Base-by-base conservation (phyloP, 2,888 invertebrate species). In the Metalampra italica region DNA sequence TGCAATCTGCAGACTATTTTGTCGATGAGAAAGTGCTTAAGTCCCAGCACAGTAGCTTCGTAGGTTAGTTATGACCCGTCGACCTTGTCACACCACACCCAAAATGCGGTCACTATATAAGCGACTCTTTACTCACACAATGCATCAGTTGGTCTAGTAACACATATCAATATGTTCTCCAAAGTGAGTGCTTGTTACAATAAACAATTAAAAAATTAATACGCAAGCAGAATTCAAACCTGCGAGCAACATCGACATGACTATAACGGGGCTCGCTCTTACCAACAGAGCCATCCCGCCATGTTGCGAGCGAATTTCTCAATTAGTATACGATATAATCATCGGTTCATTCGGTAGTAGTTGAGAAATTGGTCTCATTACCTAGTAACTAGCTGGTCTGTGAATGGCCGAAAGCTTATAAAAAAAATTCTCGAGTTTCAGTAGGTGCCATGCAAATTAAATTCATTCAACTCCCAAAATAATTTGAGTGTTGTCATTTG, bases 41-140 rank as follows among this genome's bases (percentile, higher is more conserved):
- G 22, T 11, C 29, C 30, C 36, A 22, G 12, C 37, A 34, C 45
- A 59, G 64, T 54, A 55, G 64, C 67, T 66, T 66, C 67, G 66
- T 32, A 43, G 32, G 13, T 45, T 50, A 39, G 13, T 47, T 50
- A 47, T 75, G 78, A 82, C 83, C 78, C 69, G 82, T 70, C 68
- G 74, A 75, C 83, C 83, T 83, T 76, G 82, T 71, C 71, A 56
- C 75, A 58, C 75, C 71, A 56, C 75, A 58, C 75, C 77, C 75
- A 68, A 81, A 77, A 70, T 64, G 56, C 65, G 63, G 57, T 54
- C 62, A 63, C 64, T 84, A 84, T 84, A 84, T 66, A 85, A 81
- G 71, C 62, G 51, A 57, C 61, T 56, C 54, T 63, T 63, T 59
- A 59, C 57, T 63, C 55, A 59, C 60, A 59, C 47, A 63, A 55